Base-by-base conservation (phyloP, 2,888 invertebrate genomes). In the Thymelicus acteon region DNA sequence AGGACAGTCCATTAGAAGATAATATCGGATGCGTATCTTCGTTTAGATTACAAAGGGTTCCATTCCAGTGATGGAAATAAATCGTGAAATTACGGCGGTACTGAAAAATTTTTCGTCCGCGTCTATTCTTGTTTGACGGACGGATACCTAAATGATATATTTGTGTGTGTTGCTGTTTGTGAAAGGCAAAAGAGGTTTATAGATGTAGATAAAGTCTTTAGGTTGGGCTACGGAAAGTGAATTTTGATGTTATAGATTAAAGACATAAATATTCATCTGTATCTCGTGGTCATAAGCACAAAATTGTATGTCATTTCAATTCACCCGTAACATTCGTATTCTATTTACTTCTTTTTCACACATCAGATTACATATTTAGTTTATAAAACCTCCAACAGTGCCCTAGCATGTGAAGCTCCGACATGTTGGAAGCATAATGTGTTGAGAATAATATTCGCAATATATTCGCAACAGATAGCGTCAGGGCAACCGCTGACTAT, bases 391-490 rank as follows among this genome's bases (percentile, higher is more conserved):
- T n/a, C n/a, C n/a, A n/a, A n/a, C n/a, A n/a, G n/a, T n/a, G n/a
- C 7, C 19, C 2, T 24, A 24, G 24, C 24, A 24, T 72, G 74
- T 74, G 72, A 75, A 71, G 76, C 78, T 12, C 78, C 76, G 77
- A 77, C 72, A 80, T 75, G 75, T 75, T 78, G 75, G 77, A 79
- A 79, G 80, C 70, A 73, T 67, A 47, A 49, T 54, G n/a, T 68
- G 61, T 52, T 54, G 70, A 70, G 74, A 75, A 76, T 76, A 76
- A 77, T 75, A 77, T 76, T 75, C 74, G 74, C 75, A 74, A 77
- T 78, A 75, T 74, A 75, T 77, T 77, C 74, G 73, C 75, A 64
- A 52, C 72, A 76, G 78, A 79, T 79, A 78, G 71, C 72, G 78
- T 75, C 75, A 62, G 67, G 40, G 57, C 68, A 63, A 52, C 52